Percentiles rank a stretch among this genome's conserved stretches.
Evolutionary conservation across 2,797 vertebrate genomes (phyloP).

Genomic region (Botia almorhae): DNA sequence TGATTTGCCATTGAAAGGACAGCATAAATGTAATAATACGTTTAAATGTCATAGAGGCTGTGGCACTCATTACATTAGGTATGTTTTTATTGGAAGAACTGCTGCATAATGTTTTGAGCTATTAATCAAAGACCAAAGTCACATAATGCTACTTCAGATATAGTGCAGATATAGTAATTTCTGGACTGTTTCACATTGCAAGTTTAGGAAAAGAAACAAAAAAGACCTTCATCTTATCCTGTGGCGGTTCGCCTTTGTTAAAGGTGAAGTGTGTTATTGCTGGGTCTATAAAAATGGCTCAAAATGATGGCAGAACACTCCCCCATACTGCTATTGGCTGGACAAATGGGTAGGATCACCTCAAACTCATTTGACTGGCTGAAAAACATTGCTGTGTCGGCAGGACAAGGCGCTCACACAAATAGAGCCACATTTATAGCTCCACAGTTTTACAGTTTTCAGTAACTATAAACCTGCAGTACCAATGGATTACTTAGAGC

Average conservation of each 20-base stretch:
- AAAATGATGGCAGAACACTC: too few species aligned
- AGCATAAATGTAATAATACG: conserved; percentile 61
- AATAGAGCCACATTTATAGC: too few species aligned
- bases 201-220: not conserved
- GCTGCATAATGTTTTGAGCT: conserved; percentile 11
- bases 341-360: too few species aligned
- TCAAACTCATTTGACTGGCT: too few species aligned
- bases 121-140: conserved; percentile 27
- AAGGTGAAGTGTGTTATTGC: too few species aligned
- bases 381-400: too few species aligned
- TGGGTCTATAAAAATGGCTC: too few species aligned
- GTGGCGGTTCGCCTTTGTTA: too few species aligned
- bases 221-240: not conserved
- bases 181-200: not conserved
- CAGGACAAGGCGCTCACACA: too few species aligned
- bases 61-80: conserved; percentile 44
- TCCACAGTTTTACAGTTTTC: too few species aligned
- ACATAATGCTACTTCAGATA: conserved; percentile 25
- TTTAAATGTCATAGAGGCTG: conserved; percentile 59
- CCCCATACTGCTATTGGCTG: not conserved
- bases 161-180: not conserved
- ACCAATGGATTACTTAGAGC: too few species aligned
- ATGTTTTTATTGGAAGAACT: conserved; percentile 53
- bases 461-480: too few species aligned
- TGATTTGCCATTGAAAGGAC: conserved; percentile 80